These are phyloP conservation scores for Catajapyx aquilonaris DNA, from an alignment of 1,140 invertebrate genomes.

Conservation along the genomic window DNA sequence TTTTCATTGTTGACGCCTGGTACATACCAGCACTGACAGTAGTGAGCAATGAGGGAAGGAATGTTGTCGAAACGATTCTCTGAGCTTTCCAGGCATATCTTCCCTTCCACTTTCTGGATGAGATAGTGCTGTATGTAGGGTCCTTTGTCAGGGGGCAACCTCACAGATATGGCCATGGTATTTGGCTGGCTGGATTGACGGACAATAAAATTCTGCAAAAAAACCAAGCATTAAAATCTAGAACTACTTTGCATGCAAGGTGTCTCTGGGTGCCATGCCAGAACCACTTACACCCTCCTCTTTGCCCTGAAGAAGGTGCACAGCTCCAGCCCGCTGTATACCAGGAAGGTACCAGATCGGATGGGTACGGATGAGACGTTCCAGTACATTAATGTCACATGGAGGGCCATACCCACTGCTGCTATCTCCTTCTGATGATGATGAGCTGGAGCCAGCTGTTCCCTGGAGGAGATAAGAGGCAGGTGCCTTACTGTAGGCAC, in stretches of 20 bases:
- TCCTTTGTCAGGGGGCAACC: slow-evolving; percentile 60
- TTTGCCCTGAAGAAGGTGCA: slow-evolving; percentile 79
- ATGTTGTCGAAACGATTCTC: slow-evolving; percentile 80
- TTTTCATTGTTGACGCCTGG: too few species aligned
- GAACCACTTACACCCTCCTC: slow-evolving; percentile 68
- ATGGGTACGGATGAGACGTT: slow-evolving; percentile 71
- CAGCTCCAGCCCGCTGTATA: slow-evolving; percentile 76
- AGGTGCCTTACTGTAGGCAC: too few species aligned
- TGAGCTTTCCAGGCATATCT: slow-evolving; percentile 75
- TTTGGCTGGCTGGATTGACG: slow-evolving; percentile 76
- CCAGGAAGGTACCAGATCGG: slow-evolving; percentile 88
- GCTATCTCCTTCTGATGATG: too few species aligned
- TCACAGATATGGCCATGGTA: slow-evolving; percentile 84
- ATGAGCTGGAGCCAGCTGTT: too few species aligned
- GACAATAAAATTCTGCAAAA: slow-evolving; percentile 71
- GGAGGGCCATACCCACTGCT: slow-evolving; percentile 22
- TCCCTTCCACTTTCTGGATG: slow-evolving; percentile 54
- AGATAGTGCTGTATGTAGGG: slow-evolving; percentile 90
- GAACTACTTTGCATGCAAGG: slow-evolving; percentile 5
- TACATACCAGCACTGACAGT: slow-evolving; percentile 71
- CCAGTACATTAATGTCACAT: slow-evolving; percentile 62
- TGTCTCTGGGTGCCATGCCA: neutral
- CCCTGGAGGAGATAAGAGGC: too few species aligned
- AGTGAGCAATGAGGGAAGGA: slow-evolving; percentile 75
- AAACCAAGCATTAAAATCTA: too few species aligned